phyloP scores from a whole-genome alignment of 2,888 invertebrate genomes.

The Pheosia gnoma region DNA sequence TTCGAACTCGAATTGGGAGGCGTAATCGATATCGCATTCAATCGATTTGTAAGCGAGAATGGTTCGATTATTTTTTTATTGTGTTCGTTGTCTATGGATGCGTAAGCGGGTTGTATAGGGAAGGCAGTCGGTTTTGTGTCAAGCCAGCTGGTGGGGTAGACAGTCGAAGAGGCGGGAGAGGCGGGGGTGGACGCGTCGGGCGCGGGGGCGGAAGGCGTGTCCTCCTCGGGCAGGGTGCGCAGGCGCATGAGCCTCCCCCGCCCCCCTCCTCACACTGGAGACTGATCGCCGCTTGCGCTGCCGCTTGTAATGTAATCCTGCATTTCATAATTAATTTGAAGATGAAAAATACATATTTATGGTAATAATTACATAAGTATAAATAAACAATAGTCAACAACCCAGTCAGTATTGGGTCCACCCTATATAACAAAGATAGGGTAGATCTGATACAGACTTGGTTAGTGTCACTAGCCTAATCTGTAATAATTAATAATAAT shows the following conservation, averaged over 20 bases:
- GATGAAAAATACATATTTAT: too few relatives aligned
- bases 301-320: constrained; percentile 80
- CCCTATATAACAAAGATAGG: too few relatives aligned
- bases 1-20: constrained; percentile 26
- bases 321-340: neutral
- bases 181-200: constrained; percentile 50
- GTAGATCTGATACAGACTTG: too few relatives aligned
- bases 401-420: too few relatives aligned
- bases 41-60: constrained; percentile 26
- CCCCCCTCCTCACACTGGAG: constrained; percentile 80
- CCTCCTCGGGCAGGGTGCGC: constrained; percentile 77
- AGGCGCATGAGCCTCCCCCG: constrained; percentile 80
- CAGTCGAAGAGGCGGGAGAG: constrained; percentile 62
- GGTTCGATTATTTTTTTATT: constrained; percentile 33
- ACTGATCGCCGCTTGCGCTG: constrained; percentile 77
- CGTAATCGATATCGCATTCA: constrained; percentile 26
- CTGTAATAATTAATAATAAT: too few relatives aligned
- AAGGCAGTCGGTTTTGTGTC: constrained; percentile 20
- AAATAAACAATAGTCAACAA: too few relatives aligned
- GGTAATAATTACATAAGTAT: too few relatives aligned
- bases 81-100: constrained; percentile 17
- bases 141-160: constrained; percentile 30
- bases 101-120: constrained; percentile 10
- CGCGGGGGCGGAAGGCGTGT: constrained; percentile 43
- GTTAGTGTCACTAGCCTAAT: too few relatives aligned